Base-by-base conservation (phyloP, 2,888 invertebrate species). In the Byasa hedistus region DNA sequence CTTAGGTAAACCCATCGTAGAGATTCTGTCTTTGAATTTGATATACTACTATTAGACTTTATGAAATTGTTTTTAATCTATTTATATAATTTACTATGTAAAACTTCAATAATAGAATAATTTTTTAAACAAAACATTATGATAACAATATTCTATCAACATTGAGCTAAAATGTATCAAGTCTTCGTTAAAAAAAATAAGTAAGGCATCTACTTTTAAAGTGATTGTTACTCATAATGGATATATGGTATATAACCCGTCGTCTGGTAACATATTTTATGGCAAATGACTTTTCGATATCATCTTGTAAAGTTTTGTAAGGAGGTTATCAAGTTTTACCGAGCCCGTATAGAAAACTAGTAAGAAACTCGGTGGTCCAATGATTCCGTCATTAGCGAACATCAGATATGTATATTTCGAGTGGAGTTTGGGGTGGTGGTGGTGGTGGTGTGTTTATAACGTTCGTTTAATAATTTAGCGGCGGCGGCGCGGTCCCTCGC, bases 401-500 rank as follows among this genome's bases (percentile, higher is more conserved):
- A 77, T 74, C 73, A 70, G 76, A 77, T 76, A 76, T 76, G 80
- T 82, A 81, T 79, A 81, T 81, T 79, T 77, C 78, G 82, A 75
- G 82, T 85, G 80, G 78, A 83, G 81, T 82, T 82, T 80, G 80
- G 87, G 85, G 85, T 82, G 80, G 84, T 79, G 78, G 84, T 82
- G 80, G 80, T 86, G 85, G 85, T 82, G 80, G 84, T 79, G 77
- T 84, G 85, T 84, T 83, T 86, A 86, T 90, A 89, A 89, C 85
- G 85, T 77, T 79, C 84, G 85, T 89, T 91, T 91, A 91, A 91
- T 91, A 90, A 87, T 91, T 88, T 87, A 91, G 84, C 77, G 82
- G 84, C 76, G 66, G 72, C 77, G 79, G 77, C 78, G 73, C 79
- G 78, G 82, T 83, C 86, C 87, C 86, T 85, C 79, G 74, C 81